Evolutionary conservation across 2,113 vertebrate genomes (phyloP).

Genomic region (Sprattus sprattus): DNA sequence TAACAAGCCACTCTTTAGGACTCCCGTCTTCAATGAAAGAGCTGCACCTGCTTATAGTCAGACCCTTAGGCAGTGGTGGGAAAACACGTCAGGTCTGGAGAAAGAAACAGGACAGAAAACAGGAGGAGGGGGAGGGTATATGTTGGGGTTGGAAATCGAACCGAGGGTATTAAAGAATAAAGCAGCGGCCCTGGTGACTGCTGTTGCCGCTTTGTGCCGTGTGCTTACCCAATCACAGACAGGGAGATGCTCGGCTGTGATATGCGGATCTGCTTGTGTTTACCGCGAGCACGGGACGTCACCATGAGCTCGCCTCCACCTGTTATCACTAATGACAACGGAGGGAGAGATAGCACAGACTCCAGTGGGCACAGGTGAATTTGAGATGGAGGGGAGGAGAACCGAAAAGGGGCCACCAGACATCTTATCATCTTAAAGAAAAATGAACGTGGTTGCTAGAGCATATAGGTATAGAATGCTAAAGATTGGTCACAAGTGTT

Average conservation of each 20-base stretch:
- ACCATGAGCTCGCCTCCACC: not conserved
- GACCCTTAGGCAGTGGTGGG: not conserved
- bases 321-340: constrained; percentile 54
- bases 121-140: not conserved
- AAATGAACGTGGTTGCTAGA: not conserved
- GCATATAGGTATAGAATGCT: not conserved
- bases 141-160: not conserved
- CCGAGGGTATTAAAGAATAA: not conserved
- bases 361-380: not conserved
- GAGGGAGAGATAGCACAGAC: not conserved
- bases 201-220: constrained; percentile 46
- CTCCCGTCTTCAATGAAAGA: constrained; percentile 8
- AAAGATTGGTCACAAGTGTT: not conserved
- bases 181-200: not conserved
- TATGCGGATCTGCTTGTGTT: constrained; percentile 49
- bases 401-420: not conserved
- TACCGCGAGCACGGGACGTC: constrained; percentile 26
- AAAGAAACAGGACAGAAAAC: not conserved
- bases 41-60: constrained; percentile 41
- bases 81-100: not conserved
- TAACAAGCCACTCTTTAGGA: not conserved
- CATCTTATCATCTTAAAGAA: not conserved
- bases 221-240: constrained; percentile 32
- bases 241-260: constrained; percentile 48
- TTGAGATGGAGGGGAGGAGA: constrained; percentile 20